Conservation (phyloP, 2,797 vertebrate species). For the Oceanodroma leucorhoa region DNA sequence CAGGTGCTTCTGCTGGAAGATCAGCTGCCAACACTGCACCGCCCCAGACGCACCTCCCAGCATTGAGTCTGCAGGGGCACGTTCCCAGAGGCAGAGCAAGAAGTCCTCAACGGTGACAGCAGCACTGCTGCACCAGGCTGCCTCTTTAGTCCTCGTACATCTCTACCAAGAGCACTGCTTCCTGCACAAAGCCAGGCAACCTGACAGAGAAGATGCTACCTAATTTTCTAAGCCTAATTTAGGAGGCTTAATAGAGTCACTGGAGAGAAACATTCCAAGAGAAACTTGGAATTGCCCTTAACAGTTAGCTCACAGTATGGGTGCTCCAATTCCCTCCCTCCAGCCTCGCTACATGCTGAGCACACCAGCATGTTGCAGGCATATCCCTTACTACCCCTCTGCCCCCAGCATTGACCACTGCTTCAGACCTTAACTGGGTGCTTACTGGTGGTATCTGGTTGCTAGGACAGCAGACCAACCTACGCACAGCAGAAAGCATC, state of each 20-base stretch:
- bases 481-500: neutral
- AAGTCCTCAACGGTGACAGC: neutral
- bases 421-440: neutral
- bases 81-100: neutral
- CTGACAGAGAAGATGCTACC: neutral
- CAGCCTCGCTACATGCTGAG: neutral
- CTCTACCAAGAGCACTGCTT: neutral
- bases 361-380: neutral
- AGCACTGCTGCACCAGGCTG: neutral
- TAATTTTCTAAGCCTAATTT: neutral
- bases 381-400: neutral
- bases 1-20: neutral
- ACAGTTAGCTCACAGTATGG: neutral
- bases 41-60: neutral
- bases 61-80: neutral
- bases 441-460: neutral
- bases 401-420: neutral
- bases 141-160: neutral
- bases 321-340: too few species aligned
- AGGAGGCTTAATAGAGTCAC: neutral
- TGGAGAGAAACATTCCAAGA: neutral
- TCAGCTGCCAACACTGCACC: neutral
- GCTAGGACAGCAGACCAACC: neutral
- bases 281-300: neutral
- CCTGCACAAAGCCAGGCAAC: neutral